These are phyloP conservation scores for Drosophila auraria DNA, from an alignment of 1,140 invertebrate genomes.

Conservation along the genomic window DNA sequence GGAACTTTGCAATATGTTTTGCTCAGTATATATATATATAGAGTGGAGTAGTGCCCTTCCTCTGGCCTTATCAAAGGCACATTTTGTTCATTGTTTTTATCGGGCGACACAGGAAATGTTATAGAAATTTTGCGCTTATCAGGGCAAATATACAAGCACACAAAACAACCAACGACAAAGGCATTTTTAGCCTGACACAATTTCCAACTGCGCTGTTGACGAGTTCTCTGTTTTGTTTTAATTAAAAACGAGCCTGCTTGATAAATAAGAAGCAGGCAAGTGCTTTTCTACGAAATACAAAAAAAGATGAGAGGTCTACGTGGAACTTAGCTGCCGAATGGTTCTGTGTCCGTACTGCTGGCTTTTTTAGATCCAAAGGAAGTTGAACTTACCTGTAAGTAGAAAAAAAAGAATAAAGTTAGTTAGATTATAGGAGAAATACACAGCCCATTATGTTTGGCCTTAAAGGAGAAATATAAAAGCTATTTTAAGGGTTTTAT, in stretches of 20 bases:
- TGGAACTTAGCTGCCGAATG: slow-evolving; percentile 53
- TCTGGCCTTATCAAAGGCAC: slow-evolving; percentile 43
- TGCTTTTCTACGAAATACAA: neutral
- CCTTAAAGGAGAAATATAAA: neutral
- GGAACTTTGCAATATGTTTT: slow-evolving; percentile 45
- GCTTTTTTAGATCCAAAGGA: neutral
- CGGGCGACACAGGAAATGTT: slow-evolving; percentile 74
- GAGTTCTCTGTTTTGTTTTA: slow-evolving; percentile 53
- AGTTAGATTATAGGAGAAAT: slow-evolving; percentile 2
- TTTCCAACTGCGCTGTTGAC: slow-evolving; percentile 31
- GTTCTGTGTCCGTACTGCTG: neutral
- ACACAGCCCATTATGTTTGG: too few relatives aligned
- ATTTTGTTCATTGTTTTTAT: slow-evolving; percentile 63
- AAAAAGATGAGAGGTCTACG: neutral
- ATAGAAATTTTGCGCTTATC: slow-evolving; percentile 66
- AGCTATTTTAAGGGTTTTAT: neutral
- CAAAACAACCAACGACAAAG: slow-evolving; percentile 8
- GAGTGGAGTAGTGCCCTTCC: slow-evolving; percentile 9
- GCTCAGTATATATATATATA: neutral
- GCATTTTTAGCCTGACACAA: slow-evolving; percentile 38
- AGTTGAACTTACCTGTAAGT: slow-evolving; percentile 64
- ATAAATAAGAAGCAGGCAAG: slow-evolving; percentile 8
- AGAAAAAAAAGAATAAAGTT: slow-evolving; percentile 5
- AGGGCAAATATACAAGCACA: slow-evolving; percentile 19
- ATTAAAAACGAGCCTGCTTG: slow-evolving; percentile 42